phyloP scores from a whole-genome alignment of 2,888 invertebrate genomes.

The Gisinianus flammeolus region DNA sequence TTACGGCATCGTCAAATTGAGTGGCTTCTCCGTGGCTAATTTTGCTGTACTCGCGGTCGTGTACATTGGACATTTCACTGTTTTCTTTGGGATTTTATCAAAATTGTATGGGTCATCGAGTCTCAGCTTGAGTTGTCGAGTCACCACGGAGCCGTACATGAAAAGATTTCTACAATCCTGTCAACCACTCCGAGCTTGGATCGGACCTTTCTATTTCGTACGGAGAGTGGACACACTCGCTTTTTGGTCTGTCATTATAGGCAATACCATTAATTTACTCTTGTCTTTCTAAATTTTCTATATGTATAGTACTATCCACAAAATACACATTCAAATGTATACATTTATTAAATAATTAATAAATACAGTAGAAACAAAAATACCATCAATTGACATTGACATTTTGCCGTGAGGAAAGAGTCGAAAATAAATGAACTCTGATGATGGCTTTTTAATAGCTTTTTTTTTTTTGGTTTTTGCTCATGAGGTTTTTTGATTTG shows the following conservation, averaged over 20 bases:
- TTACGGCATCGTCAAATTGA: slow-evolving; percentile 6
- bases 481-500: too few species aligned
- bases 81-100: slow-evolving; percentile 21
- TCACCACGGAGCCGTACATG: not conserved
- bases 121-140: not conserved
- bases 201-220: slow-evolving; percentile 12
- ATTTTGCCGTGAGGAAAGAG: too few species aligned
- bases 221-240: not conserved
- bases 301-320: too few species aligned
- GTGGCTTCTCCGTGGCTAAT: not conserved
- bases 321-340: too few species aligned
- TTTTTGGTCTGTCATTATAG: slow-evolving; percentile 14
- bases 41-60: slow-evolving; percentile 4
- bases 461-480: too few species aligned
- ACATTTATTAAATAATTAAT: too few species aligned
- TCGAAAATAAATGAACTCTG: too few species aligned
- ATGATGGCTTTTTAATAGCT: too few species aligned
- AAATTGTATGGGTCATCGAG: not conserved
- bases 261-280: slow-evolving; percentile 11
- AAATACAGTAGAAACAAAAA: too few species aligned
- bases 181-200: not conserved
- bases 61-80: slow-evolving; percentile 21
- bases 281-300: slow-evolving; percentile 14
- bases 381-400: too few species aligned
- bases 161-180: not conserved